A percentile compares a stretch with the other conserved stretches of the same genome.
Conservation (phyloP, 2,797 vertebrate species). For the Neosilurus hyrtlii region DNA sequence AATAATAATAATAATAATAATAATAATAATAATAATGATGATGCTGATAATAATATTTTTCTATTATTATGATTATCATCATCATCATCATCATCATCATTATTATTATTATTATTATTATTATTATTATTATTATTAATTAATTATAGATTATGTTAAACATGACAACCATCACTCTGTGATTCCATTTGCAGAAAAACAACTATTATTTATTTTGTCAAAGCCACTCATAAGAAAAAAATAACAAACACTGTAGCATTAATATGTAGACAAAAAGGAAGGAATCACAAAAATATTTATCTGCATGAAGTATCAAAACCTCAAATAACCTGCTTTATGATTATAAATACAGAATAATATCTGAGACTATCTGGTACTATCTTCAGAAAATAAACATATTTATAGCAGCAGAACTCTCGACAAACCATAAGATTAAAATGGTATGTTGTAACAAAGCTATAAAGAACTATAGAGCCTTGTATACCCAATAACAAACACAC, state of each 20-base stretch:
- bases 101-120: too few species aligned
- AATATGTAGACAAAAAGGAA: neutral
- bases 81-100: too few species aligned
- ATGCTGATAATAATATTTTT: too few species aligned
- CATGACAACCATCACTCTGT: conserved; percentile 4
- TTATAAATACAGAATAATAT: neutral
- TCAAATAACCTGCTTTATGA: neutral
- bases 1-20: too few species aligned
- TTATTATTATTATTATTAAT: too few species aligned
- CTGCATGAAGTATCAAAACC: neutral
- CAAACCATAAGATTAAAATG: conserved; percentile 27
- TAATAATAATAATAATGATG: too few species aligned
- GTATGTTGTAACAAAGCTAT: conserved; percentile 10
- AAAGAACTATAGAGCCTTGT: conserved; percentile 16
- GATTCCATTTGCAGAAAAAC: conserved; percentile 16
- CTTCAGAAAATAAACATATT: conserved; percentile 6
- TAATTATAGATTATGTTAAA: too few species aligned
- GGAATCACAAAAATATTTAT: neutral
- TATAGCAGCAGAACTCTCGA: conserved; percentile 23
- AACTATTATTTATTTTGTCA: neutral
- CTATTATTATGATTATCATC: too few species aligned
- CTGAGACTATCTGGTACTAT: neutral
- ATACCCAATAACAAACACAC: conserved; percentile 37
- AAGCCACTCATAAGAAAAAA: neutral
- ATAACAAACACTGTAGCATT: neutral